Base-by-base conservation (phyloP, 2,797 vertebrate genomes). In the Poliocrania exsul region DNA sequence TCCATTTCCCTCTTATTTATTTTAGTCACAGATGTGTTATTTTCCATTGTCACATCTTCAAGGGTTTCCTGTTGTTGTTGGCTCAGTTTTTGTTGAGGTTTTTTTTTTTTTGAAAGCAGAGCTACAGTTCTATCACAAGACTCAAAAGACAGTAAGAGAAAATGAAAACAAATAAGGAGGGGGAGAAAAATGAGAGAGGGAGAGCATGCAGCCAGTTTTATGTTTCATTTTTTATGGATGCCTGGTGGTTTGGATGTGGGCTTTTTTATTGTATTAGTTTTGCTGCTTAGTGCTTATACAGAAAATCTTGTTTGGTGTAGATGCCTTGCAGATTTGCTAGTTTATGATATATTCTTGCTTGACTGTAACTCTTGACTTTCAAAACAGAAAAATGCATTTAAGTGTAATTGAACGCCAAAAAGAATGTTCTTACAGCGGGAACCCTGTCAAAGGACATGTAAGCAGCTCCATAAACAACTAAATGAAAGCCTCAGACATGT, bases 401-500 rank as follows among this genome's bases (percentile, higher is more conserved):
- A 95, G 84, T 67, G 64, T 92, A 95, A 94, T 96, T 74, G 91
- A 95, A 88, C 9, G 0, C 78, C 84, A 83, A 84, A 94, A 88
- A 91, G 38, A 56, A 65, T 96, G 74, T 84, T 93, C 92, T 72
- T 92, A 53, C 80, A 77, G 80, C 66, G 2, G 80, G 78, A 96
- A 44, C 70, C 49, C 80, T 86, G 81, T 93, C 93, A 92, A 81
- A 88, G 90, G 80, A 84, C 78, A 40, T 81, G 81, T 93, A 95
- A 96, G 92, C 91, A 85, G 73, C 93, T 92, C 95, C 71, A 92
- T 95, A 97, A 97, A 95, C 93, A 96, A 90, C 60, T 94, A 91
- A 95, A 97, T 81, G 95, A 96, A 95, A 94, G 96, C 94, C 97
- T 96, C 96, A 97, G 95, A 95, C 94, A 88, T 93, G 95, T 97